Conservation (phyloP, 2,797 vertebrate genomes). For the Garrulus glandarius region DNA sequence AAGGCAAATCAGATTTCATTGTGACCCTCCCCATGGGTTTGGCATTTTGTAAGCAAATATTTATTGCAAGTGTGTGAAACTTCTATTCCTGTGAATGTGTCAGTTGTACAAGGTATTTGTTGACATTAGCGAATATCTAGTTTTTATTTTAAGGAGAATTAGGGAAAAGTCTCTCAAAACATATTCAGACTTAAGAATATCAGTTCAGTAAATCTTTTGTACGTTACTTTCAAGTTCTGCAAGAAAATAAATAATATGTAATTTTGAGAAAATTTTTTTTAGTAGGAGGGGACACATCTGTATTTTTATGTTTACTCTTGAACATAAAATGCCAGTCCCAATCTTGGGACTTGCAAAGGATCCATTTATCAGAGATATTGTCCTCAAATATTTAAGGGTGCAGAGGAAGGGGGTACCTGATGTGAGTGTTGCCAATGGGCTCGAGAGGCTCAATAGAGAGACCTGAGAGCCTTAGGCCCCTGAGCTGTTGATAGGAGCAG, state of each 20-base stretch:
- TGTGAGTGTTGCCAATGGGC: neutral
- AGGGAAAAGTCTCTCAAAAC: neutral
- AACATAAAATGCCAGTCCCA: neutral
- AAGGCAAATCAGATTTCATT: neutral
- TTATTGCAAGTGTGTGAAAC: neutral
- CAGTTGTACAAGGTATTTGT: neutral
- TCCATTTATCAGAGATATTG: neutral
- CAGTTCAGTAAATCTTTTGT: neutral
- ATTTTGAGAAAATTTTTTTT: neutral
- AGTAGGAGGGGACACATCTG: rapidly evolving
- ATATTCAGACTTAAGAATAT: neutral
- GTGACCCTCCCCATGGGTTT: neutral
- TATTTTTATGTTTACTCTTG: neutral
- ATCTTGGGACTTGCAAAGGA: neutral
- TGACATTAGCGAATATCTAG: neutral
- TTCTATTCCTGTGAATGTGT: neutral
- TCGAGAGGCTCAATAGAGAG: neutral
- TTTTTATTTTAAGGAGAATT: neutral
- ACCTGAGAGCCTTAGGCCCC: rapidly evolving
- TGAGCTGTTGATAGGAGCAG: rapidly evolving
- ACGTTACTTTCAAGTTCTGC: neutral
- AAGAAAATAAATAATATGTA: neutral
- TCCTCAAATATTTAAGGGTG: neutral
- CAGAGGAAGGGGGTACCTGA: neutral
- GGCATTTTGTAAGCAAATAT: neutral